Evolutionary conservation across 2,113 vertebrate genomes (phyloP).

Genomic region (Leiothrix lutea): DNA sequence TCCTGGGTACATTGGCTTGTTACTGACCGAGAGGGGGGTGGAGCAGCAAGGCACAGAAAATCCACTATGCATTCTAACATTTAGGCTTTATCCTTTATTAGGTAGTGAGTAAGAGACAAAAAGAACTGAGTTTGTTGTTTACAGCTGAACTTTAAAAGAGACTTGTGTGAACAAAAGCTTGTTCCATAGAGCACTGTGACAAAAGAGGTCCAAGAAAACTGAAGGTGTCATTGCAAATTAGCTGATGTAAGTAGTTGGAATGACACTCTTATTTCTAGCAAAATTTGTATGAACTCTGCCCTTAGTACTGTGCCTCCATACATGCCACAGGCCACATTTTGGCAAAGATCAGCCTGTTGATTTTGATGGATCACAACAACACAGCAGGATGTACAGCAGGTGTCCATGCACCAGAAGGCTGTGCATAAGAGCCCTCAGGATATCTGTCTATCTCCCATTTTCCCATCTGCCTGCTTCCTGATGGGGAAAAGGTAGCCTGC

Average conservation of each 20-base stretch:
- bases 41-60: conserved; percentile 72
- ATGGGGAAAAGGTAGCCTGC: background rate
- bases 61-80: conserved; percentile 64
- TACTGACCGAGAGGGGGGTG: background rate
- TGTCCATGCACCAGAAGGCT: background rate
- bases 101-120: conserved; percentile 81
- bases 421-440: background rate
- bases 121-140: conserved; percentile 68
- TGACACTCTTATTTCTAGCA: conserved; percentile 68
- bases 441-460: background rate
- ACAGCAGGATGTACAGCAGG: background rate
- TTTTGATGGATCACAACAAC: conserved; percentile 32
- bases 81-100: conserved; percentile 86
- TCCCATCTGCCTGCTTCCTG: background rate
- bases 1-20: background rate
- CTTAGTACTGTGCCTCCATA: conserved; percentile 68
- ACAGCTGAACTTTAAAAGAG: conserved; percentile 76
- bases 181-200: conserved; percentile 74
- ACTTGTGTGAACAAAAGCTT: conserved; percentile 71
- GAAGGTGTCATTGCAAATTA: conserved; percentile 60
- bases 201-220: conserved; percentile 69
- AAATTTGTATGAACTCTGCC: conserved; percentile 50
- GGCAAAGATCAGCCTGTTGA: conserved; percentile 28
- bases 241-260: conserved; percentile 70
- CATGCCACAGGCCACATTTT: conserved; percentile 59